Conservation (phyloP, 2,888 invertebrate species). For the Neoitamus cyanurus region DNA sequence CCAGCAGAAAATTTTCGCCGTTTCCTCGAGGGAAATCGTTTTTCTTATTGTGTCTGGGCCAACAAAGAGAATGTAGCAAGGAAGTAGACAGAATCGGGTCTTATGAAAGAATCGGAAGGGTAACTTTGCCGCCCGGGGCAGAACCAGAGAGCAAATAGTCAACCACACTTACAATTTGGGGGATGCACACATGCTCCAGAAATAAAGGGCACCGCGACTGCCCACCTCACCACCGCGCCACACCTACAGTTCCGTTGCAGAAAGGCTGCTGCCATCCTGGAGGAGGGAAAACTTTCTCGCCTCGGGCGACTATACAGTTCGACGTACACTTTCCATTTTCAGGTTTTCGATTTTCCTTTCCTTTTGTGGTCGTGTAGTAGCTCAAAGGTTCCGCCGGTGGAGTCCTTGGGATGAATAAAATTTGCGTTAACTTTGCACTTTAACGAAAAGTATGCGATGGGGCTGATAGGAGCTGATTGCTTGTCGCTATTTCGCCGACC, state of each 20-base stretch:
- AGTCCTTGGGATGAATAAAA: conserved; percentile 19
- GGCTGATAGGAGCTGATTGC: conserved; percentile 22
- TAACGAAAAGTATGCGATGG: conserved; percentile 18
- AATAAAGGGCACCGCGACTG: background rate
- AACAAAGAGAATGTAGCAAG: conserved; percentile 24
- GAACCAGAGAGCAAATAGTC: conserved; percentile 27
- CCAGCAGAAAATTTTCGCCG: background rate
- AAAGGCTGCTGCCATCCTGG: background rate
- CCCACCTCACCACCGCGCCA: background rate
- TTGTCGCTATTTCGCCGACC: conserved; percentile 8
- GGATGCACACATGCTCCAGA: background rate
- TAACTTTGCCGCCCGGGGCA: conserved; percentile 2
- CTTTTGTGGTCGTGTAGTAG: conserved; percentile 3
- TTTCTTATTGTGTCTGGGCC: conserved; percentile 23
- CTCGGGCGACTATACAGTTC: background rate
- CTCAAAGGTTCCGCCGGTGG: background rate
- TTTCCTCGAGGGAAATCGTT: conserved; percentile 19
- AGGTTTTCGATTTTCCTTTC: background rate
- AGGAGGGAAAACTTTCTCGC: conserved; percentile 3
- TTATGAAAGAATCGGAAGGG: conserved; percentile 13
- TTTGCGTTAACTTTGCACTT: conserved; percentile 35
- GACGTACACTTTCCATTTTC: conserved; percentile 35
- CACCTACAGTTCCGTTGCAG: background rate
- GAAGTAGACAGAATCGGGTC: conserved; percentile 23
- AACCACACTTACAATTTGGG: conserved; percentile 28